Evolutionary conservation across 2,888 invertebrate species (phyloP), one percentile per base, ranked within the genome.

Genomic region (Zelleria hepariella): DNA sequence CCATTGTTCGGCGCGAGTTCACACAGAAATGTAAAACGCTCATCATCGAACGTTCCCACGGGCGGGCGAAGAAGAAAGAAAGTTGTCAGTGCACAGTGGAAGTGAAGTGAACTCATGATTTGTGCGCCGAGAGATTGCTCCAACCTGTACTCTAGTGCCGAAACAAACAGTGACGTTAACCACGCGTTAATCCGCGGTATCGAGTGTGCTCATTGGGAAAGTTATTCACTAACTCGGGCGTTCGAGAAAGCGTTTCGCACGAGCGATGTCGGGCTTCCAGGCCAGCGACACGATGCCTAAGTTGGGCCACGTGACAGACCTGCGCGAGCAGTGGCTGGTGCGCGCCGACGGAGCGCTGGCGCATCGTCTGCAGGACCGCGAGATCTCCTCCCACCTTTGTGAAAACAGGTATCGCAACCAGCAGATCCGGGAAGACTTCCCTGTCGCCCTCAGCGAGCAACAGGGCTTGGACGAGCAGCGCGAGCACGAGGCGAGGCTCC

Each of bases 361-460:
- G 5, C 85, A 88, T 65, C 80, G 84, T 2, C 71, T 89, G 52
- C 89, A 89, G 65, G 89, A 89, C 68, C 81, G 87, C 2, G 89
- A 89, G 68, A 89, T 89, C 60, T 86, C 86, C 0, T 82, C 86
- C 4, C 89, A 88, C 62, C 77, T 89, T 42, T 85, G 84, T 62
- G 88, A 87, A 66, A 89, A 89, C 68, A 73, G 87, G 63, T 82
- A 72, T 64, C 78, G 89, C 8, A 89, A 89, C 67, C 88, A 88
- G 65, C 88, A 85, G 68, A 89, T 89, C 55, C 78, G 89, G 1
- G 89, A 88, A 60, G 89, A 89, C 66, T 89, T 88, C 60, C 89
- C 89, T 0, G 77, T 89, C 10, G 89, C 89, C 2, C 68, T 88
- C 8, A 83, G 68, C 62, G 88, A 87, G 62, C 89, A 89, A 65